These are phyloP conservation scores for Dromius quadrimaculatus DNA, from an alignment of 2,888 invertebrate species.

Conservation along the genomic window DNA sequence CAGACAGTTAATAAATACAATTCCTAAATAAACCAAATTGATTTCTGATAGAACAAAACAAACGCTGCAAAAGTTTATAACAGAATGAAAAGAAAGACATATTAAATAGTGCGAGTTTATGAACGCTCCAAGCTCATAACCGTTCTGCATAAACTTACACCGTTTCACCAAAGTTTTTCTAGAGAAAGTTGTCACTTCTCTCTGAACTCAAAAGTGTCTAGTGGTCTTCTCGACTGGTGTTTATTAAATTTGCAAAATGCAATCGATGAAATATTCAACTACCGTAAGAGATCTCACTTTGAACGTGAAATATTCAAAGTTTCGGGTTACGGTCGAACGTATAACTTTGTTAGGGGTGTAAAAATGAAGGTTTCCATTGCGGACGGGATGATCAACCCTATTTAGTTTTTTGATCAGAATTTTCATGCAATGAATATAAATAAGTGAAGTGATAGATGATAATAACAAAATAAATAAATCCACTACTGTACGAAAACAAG, in stretches of 20 bases:
- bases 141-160: conserved; percentile 9
- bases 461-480: no score
- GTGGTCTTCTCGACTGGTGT: conserved; percentile 13
- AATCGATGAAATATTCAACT: conserved; percentile 26
- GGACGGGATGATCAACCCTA: no score
- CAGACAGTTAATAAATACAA: no score
- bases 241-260: conserved; percentile 43
- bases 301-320: background rate
- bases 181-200: conserved; percentile 11
- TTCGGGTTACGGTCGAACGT: background rate
- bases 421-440: no score
- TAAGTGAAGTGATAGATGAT: no score
- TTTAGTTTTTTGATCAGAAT: no score
- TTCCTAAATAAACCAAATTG: no score
- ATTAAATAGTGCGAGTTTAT: background rate
- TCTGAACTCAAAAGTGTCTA: background rate
- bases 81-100: no score
- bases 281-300: conserved; percentile 9
- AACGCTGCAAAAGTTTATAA: no score
- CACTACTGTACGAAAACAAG: no score
- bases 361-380: no score
- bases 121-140: conserved; percentile 9
- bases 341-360: background rate
- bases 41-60: no score
- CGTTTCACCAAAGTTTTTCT: background rate